Evolutionary conservation across 2,113 vertebrate species (phyloP).

Genomic region (Plotosus lineatus): DNA sequence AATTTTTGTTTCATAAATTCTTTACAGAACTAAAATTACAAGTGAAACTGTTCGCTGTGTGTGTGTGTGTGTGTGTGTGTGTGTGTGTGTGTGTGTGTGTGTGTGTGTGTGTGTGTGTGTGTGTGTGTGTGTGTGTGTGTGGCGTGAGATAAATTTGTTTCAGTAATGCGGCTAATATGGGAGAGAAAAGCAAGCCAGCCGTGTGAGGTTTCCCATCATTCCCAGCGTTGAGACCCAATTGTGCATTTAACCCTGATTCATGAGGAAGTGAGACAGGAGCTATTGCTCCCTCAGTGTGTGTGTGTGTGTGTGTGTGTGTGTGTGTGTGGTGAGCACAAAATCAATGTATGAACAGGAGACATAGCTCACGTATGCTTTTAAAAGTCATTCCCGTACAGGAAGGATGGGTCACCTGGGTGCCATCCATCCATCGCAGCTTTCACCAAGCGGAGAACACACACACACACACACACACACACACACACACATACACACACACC

Average conservation of each 20-base stretch:
- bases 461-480: background rate
- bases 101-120: background rate
- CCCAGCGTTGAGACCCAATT: background rate
- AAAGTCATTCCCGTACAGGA: slow-evolving; percentile 28
- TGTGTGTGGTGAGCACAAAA: slow-evolving; percentile 44
- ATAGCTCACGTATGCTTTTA: slow-evolving; percentile 56
- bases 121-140: slow-evolving; percentile 13
- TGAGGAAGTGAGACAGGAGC: slow-evolving; percentile 43
- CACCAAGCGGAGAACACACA: slow-evolving; percentile 22
- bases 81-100: slow-evolving; percentile 13
- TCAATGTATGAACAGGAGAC: slow-evolving; percentile 56
- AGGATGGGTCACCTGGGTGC: slow-evolving; percentile 62
- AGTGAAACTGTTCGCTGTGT: slow-evolving; percentile 48
- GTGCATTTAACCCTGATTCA: slow-evolving; percentile 58
- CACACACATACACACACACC: background rate
- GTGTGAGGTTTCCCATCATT: slow-evolving; percentile 29
- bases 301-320: slow-evolving; percentile 18
- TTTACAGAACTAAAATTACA: no score
- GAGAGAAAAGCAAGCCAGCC: slow-evolving; percentile 48
- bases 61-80: background rate
- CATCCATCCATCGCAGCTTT: slow-evolving; percentile 43
- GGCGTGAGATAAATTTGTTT: slow-evolving; percentile 57
- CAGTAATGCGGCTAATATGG: slow-evolving; percentile 50
- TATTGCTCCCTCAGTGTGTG: slow-evolving; percentile 51
- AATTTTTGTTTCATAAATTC: no score